Conservation (phyloP, 1,140 invertebrate genomes). For the Pristionchus pacificus region DNA sequence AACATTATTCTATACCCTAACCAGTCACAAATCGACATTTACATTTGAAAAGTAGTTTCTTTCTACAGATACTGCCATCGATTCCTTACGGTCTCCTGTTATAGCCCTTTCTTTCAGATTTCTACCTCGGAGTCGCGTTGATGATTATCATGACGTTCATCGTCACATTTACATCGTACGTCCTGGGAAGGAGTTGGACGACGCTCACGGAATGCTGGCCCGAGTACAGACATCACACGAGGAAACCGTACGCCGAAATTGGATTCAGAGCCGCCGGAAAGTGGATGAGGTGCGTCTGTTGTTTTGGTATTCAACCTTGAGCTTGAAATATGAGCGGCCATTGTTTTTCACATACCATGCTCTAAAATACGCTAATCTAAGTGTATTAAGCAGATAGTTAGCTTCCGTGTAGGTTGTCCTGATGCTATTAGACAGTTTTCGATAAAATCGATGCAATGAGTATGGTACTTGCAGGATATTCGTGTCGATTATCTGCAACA, state of each 20-base stretch:
- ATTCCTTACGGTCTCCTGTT: too few relatives aligned
- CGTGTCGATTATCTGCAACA: conserved; percentile 63
- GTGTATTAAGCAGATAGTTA: too few relatives aligned
- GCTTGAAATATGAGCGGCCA: too few relatives aligned
- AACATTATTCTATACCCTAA: too few relatives aligned
- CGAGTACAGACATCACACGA: conserved; percentile 63
- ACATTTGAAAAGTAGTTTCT: too few relatives aligned
- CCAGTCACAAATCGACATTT: too few relatives aligned
- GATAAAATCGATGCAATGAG: background rate
- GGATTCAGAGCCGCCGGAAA: conserved; percentile 65
- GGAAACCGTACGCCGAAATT: conserved; percentile 71
- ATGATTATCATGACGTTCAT: conserved; percentile 43
- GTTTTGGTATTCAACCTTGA: conserved; percentile 7
- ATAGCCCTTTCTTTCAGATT: conserved; percentile 36
- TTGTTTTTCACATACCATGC: too few relatives aligned
- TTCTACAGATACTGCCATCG: too few relatives aligned
- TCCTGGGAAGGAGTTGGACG: conserved; percentile 68
- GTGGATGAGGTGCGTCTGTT: conserved; percentile 63
- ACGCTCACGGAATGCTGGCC: conserved; percentile 69
- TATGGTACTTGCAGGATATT: conserved; percentile 46
- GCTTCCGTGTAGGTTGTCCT: too few relatives aligned
- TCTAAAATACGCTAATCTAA: too few relatives aligned
- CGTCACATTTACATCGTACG: conserved; percentile 43
- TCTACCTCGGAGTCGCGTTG: conserved; percentile 42
- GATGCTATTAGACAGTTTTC: too few relatives aligned